These are phyloP conservation scores for Loripinus fragilis DNA, from an alignment of 2,888 invertebrate genomes.

Conservation along the genomic window DNA sequence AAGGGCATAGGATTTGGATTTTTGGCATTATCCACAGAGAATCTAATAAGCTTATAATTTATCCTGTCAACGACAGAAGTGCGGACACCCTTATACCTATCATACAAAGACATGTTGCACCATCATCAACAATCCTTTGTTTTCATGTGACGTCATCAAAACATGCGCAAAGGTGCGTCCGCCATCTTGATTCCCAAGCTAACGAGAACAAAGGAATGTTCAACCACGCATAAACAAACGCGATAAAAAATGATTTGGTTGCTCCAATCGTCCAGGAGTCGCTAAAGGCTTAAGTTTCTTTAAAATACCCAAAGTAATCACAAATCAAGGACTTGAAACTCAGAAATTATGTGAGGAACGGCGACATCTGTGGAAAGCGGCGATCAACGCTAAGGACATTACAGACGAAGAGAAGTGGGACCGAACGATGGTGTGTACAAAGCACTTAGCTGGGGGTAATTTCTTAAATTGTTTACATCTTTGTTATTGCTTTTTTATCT, in stretches of 20 bases:
- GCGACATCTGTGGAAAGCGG: constrained; percentile 19
- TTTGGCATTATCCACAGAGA: constrained; percentile 8
- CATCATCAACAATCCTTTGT: not conserved
- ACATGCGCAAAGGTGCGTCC: constrained; percentile 3
- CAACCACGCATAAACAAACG: not conserved
- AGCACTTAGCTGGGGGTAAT: constrained; percentile 22
- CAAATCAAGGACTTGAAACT: constrained; percentile 14
- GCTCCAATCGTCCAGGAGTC: constrained; percentile 20
- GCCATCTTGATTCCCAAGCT: constrained; percentile 25
- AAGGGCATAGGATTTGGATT: constrained; percentile 2
- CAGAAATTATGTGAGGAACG: constrained; percentile 12
- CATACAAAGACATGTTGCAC: constrained; percentile 9
- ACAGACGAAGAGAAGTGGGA: constrained; percentile 20
- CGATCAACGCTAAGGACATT: constrained; percentile 22
- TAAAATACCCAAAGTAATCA: constrained; percentile 20
- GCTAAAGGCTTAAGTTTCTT: constrained; percentile 4
- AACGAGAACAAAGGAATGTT: not conserved
- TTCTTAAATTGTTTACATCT: not conserved
- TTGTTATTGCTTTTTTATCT: too few relatives aligned
- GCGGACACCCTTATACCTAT: not conserved
- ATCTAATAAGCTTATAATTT: not conserved
- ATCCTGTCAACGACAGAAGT: not conserved
- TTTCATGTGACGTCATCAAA: constrained; percentile 29
- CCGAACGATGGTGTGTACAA: constrained; percentile 18
- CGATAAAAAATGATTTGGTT: not conserved